A percentile compares a stretch with the other conserved stretches of the same genome.
Evolutionary conservation across 2,888 invertebrate species (phyloP).

Genomic region (Pandemis heparana): DNA sequence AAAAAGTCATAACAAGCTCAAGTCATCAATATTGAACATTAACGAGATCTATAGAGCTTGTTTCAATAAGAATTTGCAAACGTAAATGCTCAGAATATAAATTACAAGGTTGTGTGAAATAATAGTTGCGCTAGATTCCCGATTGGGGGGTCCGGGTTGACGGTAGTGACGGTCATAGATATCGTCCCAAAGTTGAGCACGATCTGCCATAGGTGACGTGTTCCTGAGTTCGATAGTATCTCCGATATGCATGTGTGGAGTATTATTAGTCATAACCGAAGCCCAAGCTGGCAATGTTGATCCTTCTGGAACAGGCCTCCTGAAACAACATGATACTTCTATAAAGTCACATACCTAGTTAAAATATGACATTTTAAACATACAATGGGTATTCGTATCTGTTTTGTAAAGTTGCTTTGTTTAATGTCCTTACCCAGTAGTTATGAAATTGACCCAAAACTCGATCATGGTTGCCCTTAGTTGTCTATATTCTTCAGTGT

Average conservation of each 20-base stretch:
- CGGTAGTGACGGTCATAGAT: constrained; percentile 53
- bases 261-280: constrained; percentile 45
- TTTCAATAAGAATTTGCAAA: not conserved
- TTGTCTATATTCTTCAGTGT: constrained; percentile 13
- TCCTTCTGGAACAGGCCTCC: constrained; percentile 54
- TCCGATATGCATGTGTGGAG: constrained; percentile 54
- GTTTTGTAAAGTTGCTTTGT: not conserved
- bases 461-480: constrained; percentile 7
- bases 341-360: not conserved
- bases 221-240: constrained; percentile 48
- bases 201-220: constrained; percentile 45
- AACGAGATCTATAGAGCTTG: not conserved
- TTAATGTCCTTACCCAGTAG: constrained; percentile 9
- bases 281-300: constrained; percentile 54
- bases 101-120: not conserved
- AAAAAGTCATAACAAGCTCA: too few species aligned
- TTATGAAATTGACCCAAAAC: constrained; percentile 17
- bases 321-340: constrained; percentile 39
- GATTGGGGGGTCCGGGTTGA: constrained; percentile 43
- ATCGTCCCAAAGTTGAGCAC: constrained; percentile 53
- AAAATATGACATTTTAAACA: too few species aligned
- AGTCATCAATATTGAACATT: too few species aligned
- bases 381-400: not conserved
- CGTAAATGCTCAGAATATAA: not conserved
- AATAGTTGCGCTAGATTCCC: constrained; percentile 43